Evolutionary conservation across 2,113 vertebrate genomes (phyloP).

Genomic region (Taxidea taxus): DNA sequence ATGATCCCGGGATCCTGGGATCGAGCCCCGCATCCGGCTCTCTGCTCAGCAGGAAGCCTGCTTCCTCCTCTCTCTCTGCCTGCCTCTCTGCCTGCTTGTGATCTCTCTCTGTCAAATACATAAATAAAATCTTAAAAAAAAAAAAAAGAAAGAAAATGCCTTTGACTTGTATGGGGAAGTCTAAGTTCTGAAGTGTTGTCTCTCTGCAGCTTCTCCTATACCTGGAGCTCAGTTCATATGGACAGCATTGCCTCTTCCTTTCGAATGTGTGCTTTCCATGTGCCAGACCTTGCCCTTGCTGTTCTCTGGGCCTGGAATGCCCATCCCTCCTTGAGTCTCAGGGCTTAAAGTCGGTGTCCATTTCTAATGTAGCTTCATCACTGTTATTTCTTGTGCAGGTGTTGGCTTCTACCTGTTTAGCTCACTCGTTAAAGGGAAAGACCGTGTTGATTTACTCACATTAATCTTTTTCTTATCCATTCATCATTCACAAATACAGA

Average conservation of each 20-base stretch:
- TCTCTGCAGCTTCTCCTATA: background rate
- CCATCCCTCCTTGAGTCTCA: background rate
- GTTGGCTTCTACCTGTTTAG: background rate
- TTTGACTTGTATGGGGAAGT: background rate
- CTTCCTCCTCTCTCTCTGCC: too few relatives aligned
- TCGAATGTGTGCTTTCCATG: background rate
- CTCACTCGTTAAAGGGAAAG: background rate
- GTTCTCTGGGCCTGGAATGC: fast-evolving
- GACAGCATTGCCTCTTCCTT: background rate
- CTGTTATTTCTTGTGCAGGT: background rate
- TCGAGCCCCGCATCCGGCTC: too few relatives aligned
- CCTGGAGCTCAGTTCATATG: background rate
- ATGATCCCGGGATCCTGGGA: too few relatives aligned
- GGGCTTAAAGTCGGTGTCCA: too few relatives aligned
- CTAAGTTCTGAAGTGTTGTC: background rate
- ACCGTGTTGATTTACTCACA: background rate
- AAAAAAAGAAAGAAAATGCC: background rate
- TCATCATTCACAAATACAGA: background rate
- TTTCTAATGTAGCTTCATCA: fast-evolving
- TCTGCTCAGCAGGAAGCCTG: too few relatives aligned
- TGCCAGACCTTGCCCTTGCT: background rate
- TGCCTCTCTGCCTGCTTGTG: too few relatives aligned
- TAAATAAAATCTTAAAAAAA: too few relatives aligned
- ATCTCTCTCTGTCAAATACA: too few relatives aligned
- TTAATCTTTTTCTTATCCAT: background rate